phyloP scores from a whole-genome alignment of 2,888 invertebrate species.

The Pyralis farinalis region DNA sequence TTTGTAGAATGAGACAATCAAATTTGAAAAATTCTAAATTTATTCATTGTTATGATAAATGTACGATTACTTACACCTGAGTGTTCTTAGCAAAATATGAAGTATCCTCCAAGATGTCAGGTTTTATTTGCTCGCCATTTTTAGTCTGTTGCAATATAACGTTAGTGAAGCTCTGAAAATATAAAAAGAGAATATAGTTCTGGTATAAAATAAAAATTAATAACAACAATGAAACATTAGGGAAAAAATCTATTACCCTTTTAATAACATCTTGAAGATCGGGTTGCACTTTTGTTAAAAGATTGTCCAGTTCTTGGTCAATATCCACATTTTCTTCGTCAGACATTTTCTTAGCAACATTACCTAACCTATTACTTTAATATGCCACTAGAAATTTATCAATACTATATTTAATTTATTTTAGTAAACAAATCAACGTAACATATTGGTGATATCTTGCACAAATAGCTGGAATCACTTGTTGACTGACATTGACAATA shows the following conservation, averaged over 20 bases:
- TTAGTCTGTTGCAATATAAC: slow-evolving; percentile 75
- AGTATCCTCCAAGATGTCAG: slow-evolving; percentile 72
- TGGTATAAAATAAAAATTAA: not conserved
- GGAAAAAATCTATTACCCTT: slow-evolving; percentile 48
- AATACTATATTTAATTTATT: slow-evolving; percentile 17
- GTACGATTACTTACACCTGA: slow-evolving; percentile 73
- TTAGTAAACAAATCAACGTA: slow-evolving; percentile 13
- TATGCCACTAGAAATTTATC: slow-evolving; percentile 11
- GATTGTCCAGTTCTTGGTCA: slow-evolving; percentile 69
- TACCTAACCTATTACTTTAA: slow-evolving; percentile 27
- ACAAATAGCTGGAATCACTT: too few species aligned
- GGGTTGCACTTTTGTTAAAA: slow-evolving; percentile 74
- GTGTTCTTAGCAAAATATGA: slow-evolving; percentile 79
- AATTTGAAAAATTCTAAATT: too few species aligned
- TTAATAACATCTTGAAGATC: slow-evolving; percentile 81
- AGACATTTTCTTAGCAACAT: slow-evolving; percentile 51
- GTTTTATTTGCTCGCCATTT: slow-evolving; percentile 66
- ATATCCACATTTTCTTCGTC: slow-evolving; percentile 64
- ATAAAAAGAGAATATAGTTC: slow-evolving; percentile 3
- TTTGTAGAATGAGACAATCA: too few species aligned
- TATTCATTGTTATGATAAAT: slow-evolving; percentile 3
- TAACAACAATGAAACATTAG: too few species aligned
- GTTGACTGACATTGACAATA: too few species aligned
- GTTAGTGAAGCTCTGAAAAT: slow-evolving; percentile 80
- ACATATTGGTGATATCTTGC: slow-evolving; percentile 26